Evolutionary conservation across 2,797 vertebrate species (phyloP), one percentile per base, ranked within the genome.

Genomic region (Linurgus olivaceus): DNA sequence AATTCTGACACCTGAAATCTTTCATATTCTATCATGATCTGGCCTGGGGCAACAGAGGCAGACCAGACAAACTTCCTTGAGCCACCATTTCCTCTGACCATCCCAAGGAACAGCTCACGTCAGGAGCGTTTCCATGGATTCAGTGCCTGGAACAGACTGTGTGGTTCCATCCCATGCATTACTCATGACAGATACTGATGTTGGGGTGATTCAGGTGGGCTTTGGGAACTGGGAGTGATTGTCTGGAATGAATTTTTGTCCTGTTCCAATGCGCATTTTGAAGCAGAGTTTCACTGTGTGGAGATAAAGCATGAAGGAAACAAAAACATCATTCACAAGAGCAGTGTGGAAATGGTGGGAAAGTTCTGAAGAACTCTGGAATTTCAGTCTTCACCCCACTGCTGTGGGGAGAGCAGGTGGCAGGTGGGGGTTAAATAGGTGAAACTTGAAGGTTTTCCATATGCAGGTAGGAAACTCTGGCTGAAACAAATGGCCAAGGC

Each of bases 111-210:
- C 67, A 71, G 33, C 29, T 71, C 86, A 59, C 1, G 0, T 89
- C 86, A 87, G 86, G 63, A 93, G 37, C 3, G 71, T 96, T 96
- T 93, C 94, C 88, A 93, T 94, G 93, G 94, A 90, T 94, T 74
- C 95, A 4, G 29, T 26, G 57, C 29, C 87, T 91, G 6, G 81
- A 93, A 86, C 96, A 96, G 95, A 83, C 91, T 90, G 93, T 87
- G 93, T 89, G 71, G 75, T 80, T 93, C 91, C 50, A 35, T 89
- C 68, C 82, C 65, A 42, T 95, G 91, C 89, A 79, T 93, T 92
- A 89, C 88, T 95, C 90, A 95, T n/a, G 88, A 42, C 44, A 97
- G 88, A 37, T 48, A 73, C 71, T 91, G 80, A 82, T 79, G 74
- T 47, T 79, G 78, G 63, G 71, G 71, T 91, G 77, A 85, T 96